These are phyloP conservation scores for Agriotes lineatus DNA, from an alignment of 2,888 invertebrate genomes.

Conservation along the genomic window DNA sequence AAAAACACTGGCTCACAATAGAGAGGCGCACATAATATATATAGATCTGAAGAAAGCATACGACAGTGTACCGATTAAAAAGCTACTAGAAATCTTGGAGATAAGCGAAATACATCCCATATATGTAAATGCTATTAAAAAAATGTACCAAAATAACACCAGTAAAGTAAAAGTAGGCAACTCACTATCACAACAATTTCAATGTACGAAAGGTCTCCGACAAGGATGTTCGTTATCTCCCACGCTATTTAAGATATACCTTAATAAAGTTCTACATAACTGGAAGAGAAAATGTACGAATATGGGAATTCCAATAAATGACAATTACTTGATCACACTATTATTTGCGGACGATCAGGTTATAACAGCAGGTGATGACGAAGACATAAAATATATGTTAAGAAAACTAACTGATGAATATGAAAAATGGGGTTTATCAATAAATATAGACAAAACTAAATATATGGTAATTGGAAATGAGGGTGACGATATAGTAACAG, in stretches of 20 bases:
- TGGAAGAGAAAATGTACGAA: background rate
- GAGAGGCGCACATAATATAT: no score
- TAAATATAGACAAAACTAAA: no score
- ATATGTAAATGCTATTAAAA: background rate
- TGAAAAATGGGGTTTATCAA: no score
- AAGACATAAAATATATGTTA: background rate
- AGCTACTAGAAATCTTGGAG: no score
- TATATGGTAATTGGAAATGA: background rate
- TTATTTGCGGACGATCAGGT: no score
- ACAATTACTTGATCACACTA: no score
- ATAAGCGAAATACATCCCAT: no score
- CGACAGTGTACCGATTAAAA: background rate
- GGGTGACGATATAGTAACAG: background rate
- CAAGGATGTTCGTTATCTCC: background rate
- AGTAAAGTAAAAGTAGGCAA: background rate
- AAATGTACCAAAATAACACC: background rate
- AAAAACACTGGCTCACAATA: background rate
- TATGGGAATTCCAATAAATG: background rate
- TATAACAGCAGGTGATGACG: no score
- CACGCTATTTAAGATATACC: background rate
- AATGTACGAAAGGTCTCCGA: background rate
- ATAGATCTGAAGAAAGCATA: no score
- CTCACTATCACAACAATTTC: background rate
- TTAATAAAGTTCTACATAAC: no score
- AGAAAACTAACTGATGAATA: background rate